Base-by-base conservation (phyloP, 2,888 invertebrate genomes). In the Caenorhabditis wallacei region DNA sequence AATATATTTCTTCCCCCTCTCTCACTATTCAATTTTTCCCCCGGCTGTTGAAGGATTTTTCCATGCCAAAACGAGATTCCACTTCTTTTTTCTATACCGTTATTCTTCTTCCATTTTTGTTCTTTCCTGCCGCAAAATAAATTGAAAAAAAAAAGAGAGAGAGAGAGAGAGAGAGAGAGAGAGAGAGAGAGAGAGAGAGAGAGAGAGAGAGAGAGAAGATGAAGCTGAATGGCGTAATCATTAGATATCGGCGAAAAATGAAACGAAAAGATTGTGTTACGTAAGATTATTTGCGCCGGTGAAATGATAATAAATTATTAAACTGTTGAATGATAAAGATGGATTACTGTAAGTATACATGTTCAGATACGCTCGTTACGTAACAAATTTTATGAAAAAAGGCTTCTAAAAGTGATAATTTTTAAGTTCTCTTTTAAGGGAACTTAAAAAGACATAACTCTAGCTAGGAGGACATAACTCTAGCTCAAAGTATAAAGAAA, bases 41-140 rank as follows among this genome's bases (percentile, higher is more conserved):
- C 35, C 61, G 37, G 22, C 35, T 46, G 40, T 10, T 24, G 48
- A 40, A 40, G 5, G 51, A 51, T 64, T 64, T 64, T 64, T 63
- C 43, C 4, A 24, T 64, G 64, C 48, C 64, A 64, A 64, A 64
- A 64, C 64, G 64, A 64, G 64, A 64, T 64, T 64, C 64, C 48
- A 46, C 59, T 61, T 48, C 64, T 51, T 48, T 10, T 64, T 30
- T 63, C 63, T 48, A 46, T 43, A 64, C 64, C 64, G 64, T 64
- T 64, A 64, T 64, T 64, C 48, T 63, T 63, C 22, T 59, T 40
- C 22, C 26, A 61, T 57, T 37, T 37, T 37, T 16, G 7, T 30
- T 8, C 35, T 43, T 56, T 56, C 30, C 18, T 56, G 13, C 43
- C 43, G 43, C 43, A 40, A 24, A 43, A 20, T 40, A 20, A 61